Percentiles rank a stretch among this genome's conserved stretches.
phyloP scores from a whole-genome alignment of 2,113 vertebrate species.

The Planiliza haematocheilus region DNA sequence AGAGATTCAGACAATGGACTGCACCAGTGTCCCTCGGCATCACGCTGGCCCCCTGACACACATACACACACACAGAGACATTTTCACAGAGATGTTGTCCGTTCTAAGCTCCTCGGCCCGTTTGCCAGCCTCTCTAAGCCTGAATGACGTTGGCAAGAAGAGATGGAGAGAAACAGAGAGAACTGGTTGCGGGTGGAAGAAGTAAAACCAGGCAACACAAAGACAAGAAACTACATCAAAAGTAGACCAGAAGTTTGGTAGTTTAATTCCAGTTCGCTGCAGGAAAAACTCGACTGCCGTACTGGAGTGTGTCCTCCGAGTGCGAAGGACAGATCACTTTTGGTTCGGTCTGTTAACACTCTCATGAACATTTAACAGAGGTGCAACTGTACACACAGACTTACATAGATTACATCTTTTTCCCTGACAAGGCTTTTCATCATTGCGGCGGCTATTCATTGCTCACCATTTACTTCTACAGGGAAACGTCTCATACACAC shows the following conservation, averaged over 20 bases:
- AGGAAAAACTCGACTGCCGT: background rate
- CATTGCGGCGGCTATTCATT: conserved; percentile 23
- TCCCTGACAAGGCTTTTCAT: conserved; percentile 10
- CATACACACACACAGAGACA: conserved; percentile 36
- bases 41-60: conserved; percentile 48
- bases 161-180: conserved; percentile 13
- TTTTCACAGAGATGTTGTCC: conserved; percentile 62
- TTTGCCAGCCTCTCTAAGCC: conserved; percentile 76
- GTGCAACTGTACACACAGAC: background rate
- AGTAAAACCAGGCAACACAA: conserved; percentile 23
- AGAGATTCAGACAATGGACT: conserved; percentile 77
- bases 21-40: conserved; percentile 70
- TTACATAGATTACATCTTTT: conserved; percentile 4
- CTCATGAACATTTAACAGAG: background rate
- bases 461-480: conserved; percentile 23
- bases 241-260: conserved; percentile 9
- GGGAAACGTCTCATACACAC: conserved; percentile 19
- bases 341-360: no score
- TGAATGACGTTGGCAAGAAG: conserved; percentile 76
- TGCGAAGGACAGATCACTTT: no score
- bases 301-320: conserved; percentile 1
- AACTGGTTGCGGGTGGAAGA: conserved; percentile 35
- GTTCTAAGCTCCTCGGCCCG: conserved; percentile 75
- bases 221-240: conserved; percentile 32
- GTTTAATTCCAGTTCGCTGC: conserved; percentile 3